Percentiles rank a stretch among this genome's conserved stretches.
Evolutionary conservation across 2,113 vertebrate species (phyloP).

Genomic region (Xiphophorus hellerii): DNA sequence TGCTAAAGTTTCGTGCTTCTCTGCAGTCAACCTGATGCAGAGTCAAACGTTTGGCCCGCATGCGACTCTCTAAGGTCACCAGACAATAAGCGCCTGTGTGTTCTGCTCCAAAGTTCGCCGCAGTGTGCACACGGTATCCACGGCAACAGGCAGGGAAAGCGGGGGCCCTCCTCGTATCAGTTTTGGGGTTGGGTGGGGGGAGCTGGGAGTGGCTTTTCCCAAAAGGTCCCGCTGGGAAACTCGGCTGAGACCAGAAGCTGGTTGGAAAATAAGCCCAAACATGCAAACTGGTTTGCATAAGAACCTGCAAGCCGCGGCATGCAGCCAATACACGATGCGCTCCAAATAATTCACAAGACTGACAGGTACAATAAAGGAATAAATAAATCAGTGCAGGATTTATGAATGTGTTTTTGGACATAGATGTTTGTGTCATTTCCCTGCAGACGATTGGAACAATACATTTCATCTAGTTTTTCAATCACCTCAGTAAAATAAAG

Average conservation of each 20-base stretch:
- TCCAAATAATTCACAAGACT: not conserved
- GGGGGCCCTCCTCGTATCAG: slow-evolving; percentile 52
- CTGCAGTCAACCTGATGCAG: slow-evolving; percentile 11
- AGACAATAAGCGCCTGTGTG: slow-evolving; percentile 65
- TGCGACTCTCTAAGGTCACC: slow-evolving; percentile 56
- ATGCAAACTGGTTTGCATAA: slow-evolving; percentile 8
- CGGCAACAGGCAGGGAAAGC: slow-evolving; percentile 57
- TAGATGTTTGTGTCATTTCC: not conserved
- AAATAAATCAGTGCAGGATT: not conserved
- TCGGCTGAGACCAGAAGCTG: slow-evolving; percentile 36
- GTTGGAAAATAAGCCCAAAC: slow-evolving; percentile 26
- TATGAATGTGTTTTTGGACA: slow-evolving; percentile 3
- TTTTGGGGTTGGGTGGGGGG: slow-evolving; percentile 20
- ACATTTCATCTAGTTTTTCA: not conserved
- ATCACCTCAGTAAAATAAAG: not conserved
- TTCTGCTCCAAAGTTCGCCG: slow-evolving; percentile 75
- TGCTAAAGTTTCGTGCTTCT: not conserved
- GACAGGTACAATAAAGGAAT: not conserved
- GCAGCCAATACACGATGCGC: slow-evolving; percentile 6
- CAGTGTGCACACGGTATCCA: slow-evolving; percentile 62
- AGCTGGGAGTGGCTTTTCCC: slow-evolving; percentile 49
- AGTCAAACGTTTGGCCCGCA: slow-evolving; percentile 53
- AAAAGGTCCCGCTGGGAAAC: slow-evolving; percentile 27
- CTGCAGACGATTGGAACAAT: not conserved
- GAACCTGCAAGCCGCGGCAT: slow-evolving; percentile 26